These are phyloP conservation scores for Clarias batrachus DNA, from an alignment of 2,113 vertebrate species.

Conservation along the genomic window DNA sequence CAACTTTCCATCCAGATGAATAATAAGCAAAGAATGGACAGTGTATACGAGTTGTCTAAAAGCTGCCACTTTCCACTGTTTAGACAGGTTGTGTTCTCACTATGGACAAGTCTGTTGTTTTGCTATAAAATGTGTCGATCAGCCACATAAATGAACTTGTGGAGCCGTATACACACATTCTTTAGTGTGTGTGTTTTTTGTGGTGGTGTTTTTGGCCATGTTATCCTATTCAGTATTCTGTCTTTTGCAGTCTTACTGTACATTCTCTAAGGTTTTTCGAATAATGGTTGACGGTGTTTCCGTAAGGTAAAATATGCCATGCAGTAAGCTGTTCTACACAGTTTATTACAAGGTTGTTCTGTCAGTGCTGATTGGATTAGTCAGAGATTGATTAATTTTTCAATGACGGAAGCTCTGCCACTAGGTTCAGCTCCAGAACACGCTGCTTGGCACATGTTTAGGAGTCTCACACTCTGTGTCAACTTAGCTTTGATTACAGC, in stretches of 20 bases:
- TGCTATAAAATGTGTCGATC: not conserved
- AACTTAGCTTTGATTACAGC: too few species aligned
- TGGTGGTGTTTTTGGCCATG: not conserved
- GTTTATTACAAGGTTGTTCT: too few species aligned
- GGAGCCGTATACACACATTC: not conserved
- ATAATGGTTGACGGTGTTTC: not conserved
- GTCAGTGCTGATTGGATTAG: too few species aligned
- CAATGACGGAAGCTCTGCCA: too few species aligned
- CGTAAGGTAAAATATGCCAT: not conserved
- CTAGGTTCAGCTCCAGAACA: too few species aligned
- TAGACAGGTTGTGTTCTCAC: not conserved
- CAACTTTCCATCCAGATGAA: conserved; percentile 23
- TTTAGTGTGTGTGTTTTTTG: not conserved
- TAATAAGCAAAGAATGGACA: not conserved
- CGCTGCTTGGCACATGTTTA: too few species aligned
- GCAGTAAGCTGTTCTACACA: too few species aligned
- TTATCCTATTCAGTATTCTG: not conserved
- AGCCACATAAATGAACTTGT: not conserved
- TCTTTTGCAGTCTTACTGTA: not conserved
- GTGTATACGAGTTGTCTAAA: not conserved
- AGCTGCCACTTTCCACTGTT: not conserved
- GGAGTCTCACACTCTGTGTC: too few species aligned
- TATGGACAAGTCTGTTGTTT: not conserved
- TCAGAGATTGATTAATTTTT: too few species aligned
- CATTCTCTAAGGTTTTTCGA: not conserved